These are phyloP conservation scores for Pediacus dermestoides DNA, from an alignment of 2,888 invertebrate genomes.

Conservation along the genomic window DNA sequence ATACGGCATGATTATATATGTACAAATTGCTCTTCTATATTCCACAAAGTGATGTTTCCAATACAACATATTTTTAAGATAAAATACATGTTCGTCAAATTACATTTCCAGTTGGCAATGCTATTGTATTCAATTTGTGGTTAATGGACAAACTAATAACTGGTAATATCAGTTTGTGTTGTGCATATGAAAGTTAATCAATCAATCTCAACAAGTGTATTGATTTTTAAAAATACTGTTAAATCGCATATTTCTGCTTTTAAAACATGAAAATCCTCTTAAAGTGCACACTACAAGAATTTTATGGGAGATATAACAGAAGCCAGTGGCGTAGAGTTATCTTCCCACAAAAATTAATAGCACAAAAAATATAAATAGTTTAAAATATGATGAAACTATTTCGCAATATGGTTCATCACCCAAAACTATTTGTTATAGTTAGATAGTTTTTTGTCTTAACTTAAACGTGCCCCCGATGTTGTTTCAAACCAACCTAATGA, in stretches of 20 bases:
- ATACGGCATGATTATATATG: no score
- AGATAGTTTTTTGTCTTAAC: constrained; percentile 11
- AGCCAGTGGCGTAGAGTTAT: no score
- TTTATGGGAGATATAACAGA: no score
- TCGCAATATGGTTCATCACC: constrained; percentile 13
- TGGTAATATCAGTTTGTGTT: constrained; percentile 10
- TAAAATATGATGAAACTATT: no score
- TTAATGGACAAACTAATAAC: constrained; percentile 14
- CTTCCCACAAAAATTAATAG: no score
- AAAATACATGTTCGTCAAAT: constrained; percentile 7
- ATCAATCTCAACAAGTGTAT: constrained; percentile 23
- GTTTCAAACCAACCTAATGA: constrained; percentile 19
- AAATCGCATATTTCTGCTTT: no score
- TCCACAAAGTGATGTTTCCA: no score
- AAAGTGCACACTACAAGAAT: constrained; percentile 18
- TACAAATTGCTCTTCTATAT: no score
- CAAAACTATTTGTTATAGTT: constrained; percentile 12
- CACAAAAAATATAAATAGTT: no score
- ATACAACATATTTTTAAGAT: constrained; percentile 4
- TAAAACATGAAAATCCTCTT: constrained; percentile 30
- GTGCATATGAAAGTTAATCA: constrained; percentile 15
- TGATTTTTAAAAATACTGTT: constrained; percentile 28
- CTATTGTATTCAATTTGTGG: constrained; percentile 11
- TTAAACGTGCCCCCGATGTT: constrained; percentile 11
- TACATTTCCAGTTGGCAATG: constrained; percentile 8